Evolutionary conservation across 92 coral and sea anemone genomes (phyloP), one percentile per base, ranked within the genome.

Genomic region (Palythoa grandiflora): DNA sequence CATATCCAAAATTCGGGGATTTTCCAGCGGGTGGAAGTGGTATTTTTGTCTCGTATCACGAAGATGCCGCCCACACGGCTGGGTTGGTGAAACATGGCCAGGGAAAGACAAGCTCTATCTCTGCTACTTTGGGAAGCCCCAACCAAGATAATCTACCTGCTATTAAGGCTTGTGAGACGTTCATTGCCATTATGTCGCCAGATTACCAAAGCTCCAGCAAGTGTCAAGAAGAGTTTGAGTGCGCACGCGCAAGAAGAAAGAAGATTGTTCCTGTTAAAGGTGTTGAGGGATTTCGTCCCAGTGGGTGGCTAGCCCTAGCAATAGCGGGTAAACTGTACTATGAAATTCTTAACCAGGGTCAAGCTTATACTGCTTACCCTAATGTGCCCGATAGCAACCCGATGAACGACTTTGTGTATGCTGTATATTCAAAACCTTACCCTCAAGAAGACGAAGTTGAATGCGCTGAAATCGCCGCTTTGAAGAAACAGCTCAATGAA

Each of bases 261-360:
- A 63, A 87, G 20, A 92, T 94, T 11, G 86, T 94, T 47, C 97
- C 97, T 3, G 97, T 94, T 55, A 94, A 92, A 48, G 97, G 97
- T 10, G 80, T 74, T 3, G 91, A 89, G 17, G 90, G 88, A 37
- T 93, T 87, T 73, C 91, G 90, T 73, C 96, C 94, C 10, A 75
- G 90, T 79, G 93, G 94, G n/a, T 93, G 96, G 94, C 86, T 93
- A 11, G 90, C 96, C 19, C 51, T 93, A 1, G 94, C 95, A 44
- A 93, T 93, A 20, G 94, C 94, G 9, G 96, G 96, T 10, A 92
- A 94, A 80, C 90, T 94, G 60, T 94, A 92, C 83, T 94, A 94
- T 77, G 93, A 85, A 50, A 68, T 94, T 73, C 57, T 87, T 15
- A 90, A 85, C 84, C 73, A 83, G 7, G 87, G 75, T 36, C 93